Evolutionary conservation across 2,888 invertebrate species (phyloP), one percentile per base, ranked within the genome.

Genomic region (Thymelicus lineola): DNA sequence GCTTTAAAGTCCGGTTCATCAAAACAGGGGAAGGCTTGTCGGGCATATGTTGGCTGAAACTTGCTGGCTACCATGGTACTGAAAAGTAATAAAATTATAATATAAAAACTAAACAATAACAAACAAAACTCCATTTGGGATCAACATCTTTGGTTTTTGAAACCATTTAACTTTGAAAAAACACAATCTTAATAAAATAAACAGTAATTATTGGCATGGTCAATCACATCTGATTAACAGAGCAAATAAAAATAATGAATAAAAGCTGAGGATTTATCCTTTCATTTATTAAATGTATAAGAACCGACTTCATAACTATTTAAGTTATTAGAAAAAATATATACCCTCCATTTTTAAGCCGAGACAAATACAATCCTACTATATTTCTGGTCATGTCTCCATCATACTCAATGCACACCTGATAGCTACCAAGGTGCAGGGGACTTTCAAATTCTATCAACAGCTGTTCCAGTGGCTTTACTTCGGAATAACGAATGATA

Each of bases 1-100:
- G 99, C 98, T 91, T 99, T 99, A 85, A 98, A 96, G 66, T 96
- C 95, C 0, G 98, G 99, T 82, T 99, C 98, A 87, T 99, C 99
- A 83, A 99, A 98, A 84, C 99, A 99, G 0, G 99, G 99, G 86
- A 98, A 99, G 0, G 98, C 97, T 88, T 96, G 96, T 36, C 99
- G 95, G 0, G 99, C 98, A 87, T 97, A 97, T 0, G 98, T 98
- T 0, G 99, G 98, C 85, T 99, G 98, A 83, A 99, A 98, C 89
- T 99, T 98, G 12, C 98, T 97, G 0, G 98, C 97, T 6, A 97
- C 98, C 84, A 98, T 96, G 71, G 94, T 94, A 80, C 98, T 98
- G 83, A 46, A 94, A 94, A 0, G 3, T 50, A 15, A 6, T 15
- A 50, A 17, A 12, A 50, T 6, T 17, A 17, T 50, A 50, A 17